Conservation (phyloP, 2,113 vertebrate species). For the Anseranas semipalmata region DNA sequence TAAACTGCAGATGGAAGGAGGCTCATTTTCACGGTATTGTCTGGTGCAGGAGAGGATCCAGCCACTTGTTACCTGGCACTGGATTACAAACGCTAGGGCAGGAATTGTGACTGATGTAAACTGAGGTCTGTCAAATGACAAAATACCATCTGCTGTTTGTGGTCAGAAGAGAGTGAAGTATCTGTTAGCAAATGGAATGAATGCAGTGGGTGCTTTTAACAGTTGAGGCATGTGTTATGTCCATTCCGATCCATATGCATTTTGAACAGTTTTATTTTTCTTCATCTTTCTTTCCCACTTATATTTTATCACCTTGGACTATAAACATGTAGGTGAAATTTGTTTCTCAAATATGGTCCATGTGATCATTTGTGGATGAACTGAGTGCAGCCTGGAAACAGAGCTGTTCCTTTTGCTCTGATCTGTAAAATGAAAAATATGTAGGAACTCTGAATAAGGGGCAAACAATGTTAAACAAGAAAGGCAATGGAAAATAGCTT, state of each 20-base stretch:
- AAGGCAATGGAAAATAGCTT: neutral
- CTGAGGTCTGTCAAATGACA: neutral
- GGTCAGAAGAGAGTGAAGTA: neutral
- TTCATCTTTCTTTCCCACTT: neutral
- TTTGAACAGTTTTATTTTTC: neutral
- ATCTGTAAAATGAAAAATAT: neutral
- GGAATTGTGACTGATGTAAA: neutral
- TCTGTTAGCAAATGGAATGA: neutral
- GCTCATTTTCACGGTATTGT: neutral
- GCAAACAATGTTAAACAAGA: neutral
- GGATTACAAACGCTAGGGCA: neutral
- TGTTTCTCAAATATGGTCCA: slow-evolving; percentile 6
- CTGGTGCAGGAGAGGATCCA: neutral
- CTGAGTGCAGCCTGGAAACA: neutral
- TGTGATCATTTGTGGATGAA: slow-evolving; percentile 5
- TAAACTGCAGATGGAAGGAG: neutral
- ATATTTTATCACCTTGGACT: neutral
- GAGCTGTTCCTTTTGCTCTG: slow-evolving; percentile 2
- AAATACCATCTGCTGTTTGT: slow-evolving; percentile 5
- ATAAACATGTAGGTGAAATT: neutral
- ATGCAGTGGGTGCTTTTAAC: neutral
- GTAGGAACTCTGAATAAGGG: neutral
- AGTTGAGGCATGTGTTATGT: neutral
- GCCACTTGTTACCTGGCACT: neutral
- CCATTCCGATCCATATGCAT: neutral